phyloP scores from a whole-genome alignment of 1,140 invertebrate species.

The Ceratosolen solmsi region DNA sequence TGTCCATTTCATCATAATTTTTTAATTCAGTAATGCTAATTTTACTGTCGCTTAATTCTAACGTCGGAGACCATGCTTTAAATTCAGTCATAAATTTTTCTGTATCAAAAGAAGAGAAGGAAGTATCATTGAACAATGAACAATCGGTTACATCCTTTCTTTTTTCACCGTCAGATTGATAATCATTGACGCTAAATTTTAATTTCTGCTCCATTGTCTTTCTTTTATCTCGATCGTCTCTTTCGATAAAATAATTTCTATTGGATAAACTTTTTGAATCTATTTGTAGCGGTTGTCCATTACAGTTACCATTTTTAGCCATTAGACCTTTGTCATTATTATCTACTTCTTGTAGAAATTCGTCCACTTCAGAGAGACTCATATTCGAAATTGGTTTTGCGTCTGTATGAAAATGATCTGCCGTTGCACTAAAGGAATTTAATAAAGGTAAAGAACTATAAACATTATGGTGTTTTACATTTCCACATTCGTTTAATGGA shows the following conservation, averaged over 20 bases:
- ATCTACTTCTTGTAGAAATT: constrained; percentile 70
- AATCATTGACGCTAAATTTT: constrained; percentile 29
- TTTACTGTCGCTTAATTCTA: constrained; percentile 21
- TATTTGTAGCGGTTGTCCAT: background rate
- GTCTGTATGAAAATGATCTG: constrained; percentile 46
- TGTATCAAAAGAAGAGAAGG: constrained; percentile 58
- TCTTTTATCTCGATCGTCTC: constrained; percentile 32
- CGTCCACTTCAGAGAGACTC: constrained; percentile 69
- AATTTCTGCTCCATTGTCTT: constrained; percentile 29
- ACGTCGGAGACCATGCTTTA: constrained; percentile 59
- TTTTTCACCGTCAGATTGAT: constrained; percentile 43
- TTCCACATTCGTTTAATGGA: constrained; percentile 48
- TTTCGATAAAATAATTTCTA: constrained; percentile 26
- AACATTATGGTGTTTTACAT: constrained; percentile 46
- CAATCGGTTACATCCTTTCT: constrained; percentile 53
- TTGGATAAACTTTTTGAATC: constrained; percentile 2
- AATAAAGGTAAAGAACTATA: constrained; percentile 53
- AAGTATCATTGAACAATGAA: constrained; percentile 57
- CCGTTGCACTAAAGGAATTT: constrained; percentile 56
- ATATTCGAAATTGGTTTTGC: constrained; percentile 62
- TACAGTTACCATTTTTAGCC: constrained; percentile 52
- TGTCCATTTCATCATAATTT: constrained; percentile 30
- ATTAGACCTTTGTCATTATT: constrained; percentile 64
- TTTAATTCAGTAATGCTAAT: background rate
- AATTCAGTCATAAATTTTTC: constrained; percentile 63